Evolutionary conservation across 2,888 invertebrate species (phyloP), one percentile per base, ranked within the genome.

Genomic region (Leptothorax acervorum): DNA sequence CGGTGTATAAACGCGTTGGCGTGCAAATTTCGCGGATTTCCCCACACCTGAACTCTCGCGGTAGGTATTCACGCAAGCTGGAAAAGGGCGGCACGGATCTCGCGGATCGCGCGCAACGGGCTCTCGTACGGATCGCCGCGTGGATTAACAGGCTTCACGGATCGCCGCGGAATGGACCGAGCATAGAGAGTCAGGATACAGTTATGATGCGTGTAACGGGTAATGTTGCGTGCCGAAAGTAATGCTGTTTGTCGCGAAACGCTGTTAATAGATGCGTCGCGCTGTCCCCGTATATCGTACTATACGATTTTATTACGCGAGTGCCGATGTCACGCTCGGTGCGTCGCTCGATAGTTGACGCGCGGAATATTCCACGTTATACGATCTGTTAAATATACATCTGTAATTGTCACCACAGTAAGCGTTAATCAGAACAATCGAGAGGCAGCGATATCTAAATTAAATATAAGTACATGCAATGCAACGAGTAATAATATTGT

Each of bases 161-260:
- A 62, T 62, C 60, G 71, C 71, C 60, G 60, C 79, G 48, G 71
- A 71, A 71, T 60, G 60, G 71, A 23, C 79, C 79, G 71, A 45
- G n/a, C 35, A 23, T 71, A 39, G 60, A 51, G 60, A 81, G 60
- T 71, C 79, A 48, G 71, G 60, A 71, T 45, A 60, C 31, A 48
- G 71, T 81, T 81, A 81, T 81, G 60, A 81, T 18, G 79, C 79
- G 79, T 71, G 79, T 62, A 71, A 62, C 51, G 79, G 79, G 79
- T 81, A 81, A 81, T 81, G 79, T 81, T 71, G 79, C 79, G 71
- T 81, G 71, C 48, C 48, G 48, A 81, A 81, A 81, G 51, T 81
- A 71, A 71, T 60, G 71, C 35, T 60, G 79, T 81, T 81, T 60
- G 60, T 60, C 39, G 60, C 48, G 71, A 23, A 81, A 60, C 48